Conservation (phyloP, 2,113 vertebrate genomes). For the Tricholaema leucomelas region DNA sequence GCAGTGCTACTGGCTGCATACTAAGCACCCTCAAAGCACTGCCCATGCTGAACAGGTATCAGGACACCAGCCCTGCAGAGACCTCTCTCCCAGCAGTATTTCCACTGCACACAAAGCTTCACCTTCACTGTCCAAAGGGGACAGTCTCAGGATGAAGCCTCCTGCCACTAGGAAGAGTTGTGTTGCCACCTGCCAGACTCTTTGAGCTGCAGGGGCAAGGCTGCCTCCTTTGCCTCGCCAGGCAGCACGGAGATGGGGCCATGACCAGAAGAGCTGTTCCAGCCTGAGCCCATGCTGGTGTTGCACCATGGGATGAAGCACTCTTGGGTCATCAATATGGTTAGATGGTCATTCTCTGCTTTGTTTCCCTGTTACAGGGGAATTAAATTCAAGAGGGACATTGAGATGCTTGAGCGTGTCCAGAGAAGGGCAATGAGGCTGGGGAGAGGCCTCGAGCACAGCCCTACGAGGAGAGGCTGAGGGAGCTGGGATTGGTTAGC, state of each 20-base stretch:
- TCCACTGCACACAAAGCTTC: not conserved
- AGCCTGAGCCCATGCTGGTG: too few species aligned
- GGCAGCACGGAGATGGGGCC: not conserved
- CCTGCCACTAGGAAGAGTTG: not conserved
- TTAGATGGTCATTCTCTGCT: too few species aligned
- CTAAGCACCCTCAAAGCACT: not conserved
- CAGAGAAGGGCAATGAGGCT: too few species aligned
- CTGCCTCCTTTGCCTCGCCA: accelerated
- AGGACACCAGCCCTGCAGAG: not conserved
- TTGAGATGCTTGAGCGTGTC: too few species aligned
- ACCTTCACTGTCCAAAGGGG: too few species aligned
- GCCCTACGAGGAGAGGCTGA: too few species aligned
- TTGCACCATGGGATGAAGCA: too few species aligned
- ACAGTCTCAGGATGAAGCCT: not conserved
- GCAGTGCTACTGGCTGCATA: accelerated
- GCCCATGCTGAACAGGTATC: accelerated
- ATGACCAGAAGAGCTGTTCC: not conserved
- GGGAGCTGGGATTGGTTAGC: too few species aligned
- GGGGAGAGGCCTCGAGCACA: too few species aligned
- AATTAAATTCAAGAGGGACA: too few species aligned
- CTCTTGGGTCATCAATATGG: too few species aligned
- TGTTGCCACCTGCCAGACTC: not conserved
- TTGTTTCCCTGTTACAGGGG: too few species aligned
- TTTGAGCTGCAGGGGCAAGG: not conserved
- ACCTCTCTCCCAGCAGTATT: not conserved